Base-by-base conservation (phyloP, 2,113 vertebrate genomes). In the Oophaga pumilio region DNA sequence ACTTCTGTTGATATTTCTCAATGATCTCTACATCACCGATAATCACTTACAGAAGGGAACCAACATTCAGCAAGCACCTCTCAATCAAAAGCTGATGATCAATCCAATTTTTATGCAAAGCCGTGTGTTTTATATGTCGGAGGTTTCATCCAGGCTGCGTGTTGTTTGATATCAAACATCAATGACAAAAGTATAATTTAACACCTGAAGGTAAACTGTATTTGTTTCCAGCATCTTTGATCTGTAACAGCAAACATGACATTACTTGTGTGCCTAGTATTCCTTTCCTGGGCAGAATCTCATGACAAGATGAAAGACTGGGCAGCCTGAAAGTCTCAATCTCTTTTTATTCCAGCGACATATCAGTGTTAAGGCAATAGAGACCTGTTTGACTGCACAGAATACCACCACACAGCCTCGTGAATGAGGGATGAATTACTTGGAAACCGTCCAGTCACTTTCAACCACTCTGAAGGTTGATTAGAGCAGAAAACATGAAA, bases 401-500 rank as follows among this genome's bases (percentile, higher is more conserved):
- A 83, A 82, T 52, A 66, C 80, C 49, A 82, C 80, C 80, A 82
- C 80, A 82, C 5, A 64, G 81, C 64, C 62, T 83, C 1, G 64
- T 53, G 81, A 83, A 83, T 24, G 18, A 53, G 49, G 50, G 62
- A 83, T 83, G 59, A 83, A 83, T 83, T 50, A 68, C 81, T 83
- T 83, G 81, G 62, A 83, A 68, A 26, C 81, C 22, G 69, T 83
- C 81, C 81, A 83, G 81, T 69, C 62, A 83, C 53, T 68, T 69
- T 53, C 62, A 83, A 68, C 62, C 81, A 68, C 62, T 82, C 52
- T 82, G 64, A 82, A 82, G 81, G 62, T 50, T 83, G 81, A 83
- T 83, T 83, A 83, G 64, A 83, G 62, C 81, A 68, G 81, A 66
- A 52, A 83, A 83, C 81, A 83, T 83, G 62, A 68, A 83, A 83